A percentile compares a stretch with the other conserved stretches of the same genome.
Evolutionary conservation across 2,797 vertebrate genomes (phyloP).

Genomic region (Atherinosoma microstoma): DNA sequence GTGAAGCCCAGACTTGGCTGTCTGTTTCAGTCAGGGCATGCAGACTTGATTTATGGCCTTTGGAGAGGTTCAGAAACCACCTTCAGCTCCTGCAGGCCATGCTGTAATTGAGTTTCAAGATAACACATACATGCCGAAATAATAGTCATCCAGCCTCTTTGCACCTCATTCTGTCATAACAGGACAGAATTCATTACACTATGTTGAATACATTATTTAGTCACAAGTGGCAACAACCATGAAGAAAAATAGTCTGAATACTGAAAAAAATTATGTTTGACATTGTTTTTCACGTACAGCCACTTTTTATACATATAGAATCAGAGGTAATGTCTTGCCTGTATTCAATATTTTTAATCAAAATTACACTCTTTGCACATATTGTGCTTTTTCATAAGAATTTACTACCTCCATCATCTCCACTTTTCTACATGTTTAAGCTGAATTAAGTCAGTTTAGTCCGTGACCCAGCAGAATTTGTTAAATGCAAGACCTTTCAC

Average conservation of each 20-base stretch:
- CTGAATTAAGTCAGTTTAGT: too few relatives aligned
- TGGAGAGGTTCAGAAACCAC: slow-evolving; percentile 18
- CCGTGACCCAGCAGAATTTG: too few relatives aligned
- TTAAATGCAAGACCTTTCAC: too few relatives aligned
- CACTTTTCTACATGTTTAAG: not conserved
- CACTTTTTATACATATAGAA: not conserved
- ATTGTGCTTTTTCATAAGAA: not conserved
- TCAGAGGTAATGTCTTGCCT: not conserved
- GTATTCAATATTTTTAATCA: not conserved
- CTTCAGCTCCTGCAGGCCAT: slow-evolving; percentile 19
- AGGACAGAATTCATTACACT: slow-evolving; percentile 22
- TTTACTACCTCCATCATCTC: too few relatives aligned
- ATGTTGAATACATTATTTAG: slow-evolving; percentile 11
- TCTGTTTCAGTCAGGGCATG: slow-evolving; percentile 36
- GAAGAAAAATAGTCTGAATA: not conserved
- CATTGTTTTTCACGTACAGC: not conserved
- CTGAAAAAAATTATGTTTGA: not conserved
- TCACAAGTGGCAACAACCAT: not conserved
- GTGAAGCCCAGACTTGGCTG: slow-evolving; percentile 29
- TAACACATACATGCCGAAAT: slow-evolving; percentile 22
- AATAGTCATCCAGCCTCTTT: slow-evolving; percentile 17
- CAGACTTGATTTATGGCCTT: slow-evolving; percentile 31
- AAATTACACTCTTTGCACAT: not conserved
- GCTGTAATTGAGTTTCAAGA: slow-evolving; percentile 30
- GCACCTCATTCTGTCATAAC: slow-evolving; percentile 1